Base-by-base conservation (phyloP, 1,140 invertebrate genomes). In the Trypoxylus dichotomus region DNA sequence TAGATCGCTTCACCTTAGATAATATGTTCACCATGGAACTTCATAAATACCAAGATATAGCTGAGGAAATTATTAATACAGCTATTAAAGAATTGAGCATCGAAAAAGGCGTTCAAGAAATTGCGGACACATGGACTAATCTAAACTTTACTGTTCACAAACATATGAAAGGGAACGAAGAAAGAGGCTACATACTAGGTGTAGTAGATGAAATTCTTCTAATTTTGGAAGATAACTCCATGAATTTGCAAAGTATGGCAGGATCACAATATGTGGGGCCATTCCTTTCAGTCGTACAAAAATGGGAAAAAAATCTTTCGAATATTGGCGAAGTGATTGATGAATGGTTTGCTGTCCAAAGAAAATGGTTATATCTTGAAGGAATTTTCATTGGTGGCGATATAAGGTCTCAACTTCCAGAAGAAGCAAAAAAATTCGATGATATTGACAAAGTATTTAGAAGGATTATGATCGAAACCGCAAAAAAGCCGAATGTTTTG, bases 1-100 rank as follows among this genome's bases (percentile, higher is more conserved):
- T 94, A 0, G 92, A 95, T 3, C 90, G 92, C 76, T 97, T 97
- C 82, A 97, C 95, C 0, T 86, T 97, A 76, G 93, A 94, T 78
- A 96, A 96, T 82, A 93, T 98, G 90, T 98, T 98, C 87, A 89
- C 92, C 0, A 97, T 98, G 95, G 93, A 97, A 83, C 84, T 97
- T 75, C 92, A 95, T 82, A 90, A 93, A 78, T 95, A 95, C 83
- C 91, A 94, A 84, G 94, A 96, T 0, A 92, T 94, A 11, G 93
- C 91, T 21, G 92, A 95, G 84, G 91, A 93, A 82, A 97, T 97
- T 75, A 92, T 97, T 1, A 94, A 91, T 43, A 93, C 92, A 84
- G 95, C 96, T 24, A 92, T 95, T 43, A 97, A 96, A 88, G 96
- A 98, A 86, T 86, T 96, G 81, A 89, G 91, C 24, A 97, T 97